phyloP scores from a whole-genome alignment of 2,888 invertebrate genomes.

The Nephrotoma flavescens region DNA sequence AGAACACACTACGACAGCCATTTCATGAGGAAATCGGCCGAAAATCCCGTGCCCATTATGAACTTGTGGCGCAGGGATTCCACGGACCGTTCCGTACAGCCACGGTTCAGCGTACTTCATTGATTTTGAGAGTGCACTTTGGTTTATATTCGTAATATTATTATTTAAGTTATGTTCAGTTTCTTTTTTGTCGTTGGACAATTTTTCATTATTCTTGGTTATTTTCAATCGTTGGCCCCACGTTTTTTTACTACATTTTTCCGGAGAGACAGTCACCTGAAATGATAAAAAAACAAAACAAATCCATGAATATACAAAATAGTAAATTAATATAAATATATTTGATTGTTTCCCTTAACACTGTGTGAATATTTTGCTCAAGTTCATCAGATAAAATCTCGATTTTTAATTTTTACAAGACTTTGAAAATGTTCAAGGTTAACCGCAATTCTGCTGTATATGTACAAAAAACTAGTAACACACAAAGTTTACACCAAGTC shows the following conservation, averaged over 20 bases:
- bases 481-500: background rate
- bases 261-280: conserved; percentile 17
- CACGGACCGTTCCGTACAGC: conserved; percentile 65
- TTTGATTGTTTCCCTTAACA: background rate
- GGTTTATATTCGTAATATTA: conserved; percentile 21
- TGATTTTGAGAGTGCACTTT: conserved; percentile 60
- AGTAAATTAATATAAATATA: background rate
- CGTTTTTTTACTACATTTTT: conserved; percentile 37
- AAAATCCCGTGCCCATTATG: conserved; percentile 33
- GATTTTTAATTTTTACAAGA: background rate
- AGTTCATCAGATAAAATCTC: background rate
- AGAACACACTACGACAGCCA: conserved; percentile 61
- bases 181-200: conserved; percentile 16
- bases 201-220: conserved; percentile 35
- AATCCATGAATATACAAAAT: background rate
- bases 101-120: conserved; percentile 78
- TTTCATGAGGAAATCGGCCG: conserved; percentile 33
- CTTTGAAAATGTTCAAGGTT: background rate
- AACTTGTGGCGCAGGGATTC: conserved; percentile 33
- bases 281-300: conserved; percentile 9
- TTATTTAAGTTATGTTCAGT: conserved; percentile 12
- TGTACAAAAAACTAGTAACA: background rate
- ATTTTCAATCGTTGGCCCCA: conserved; percentile 58
- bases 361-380: background rate
- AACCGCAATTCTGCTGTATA: background rate